Base-by-base conservation (phyloP, 2,888 invertebrate genomes). In the Diloba caeruleocephala region DNA sequence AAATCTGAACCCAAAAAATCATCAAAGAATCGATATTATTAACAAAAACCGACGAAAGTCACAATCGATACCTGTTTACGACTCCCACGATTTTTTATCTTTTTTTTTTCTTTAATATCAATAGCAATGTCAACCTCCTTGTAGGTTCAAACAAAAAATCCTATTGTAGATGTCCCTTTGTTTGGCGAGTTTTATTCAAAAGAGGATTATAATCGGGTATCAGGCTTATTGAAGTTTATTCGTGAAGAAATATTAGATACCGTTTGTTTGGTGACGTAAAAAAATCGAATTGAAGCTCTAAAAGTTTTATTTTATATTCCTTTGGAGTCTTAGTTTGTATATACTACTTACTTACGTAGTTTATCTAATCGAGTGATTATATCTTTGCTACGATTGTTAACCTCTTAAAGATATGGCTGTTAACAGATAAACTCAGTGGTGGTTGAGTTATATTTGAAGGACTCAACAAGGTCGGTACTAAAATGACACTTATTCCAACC, bases 121-220 rank as follows among this genome's bases (percentile, higher is more conserved):
- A 80, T 81, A 50, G 71, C 76, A 61, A 66, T 81, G 83, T 77
- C 83, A 79, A 76, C 74, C 77, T 76, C 46, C 52, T 56, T 61
- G 58, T 54, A 59, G 52, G 53, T 71, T 50, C 54, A 56, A 65
- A 68, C 57, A 58, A 63, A 71, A 74, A 80, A 74, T 13, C 58
- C 75, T 74, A 59, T 78, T 72, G 65, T 72, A 38, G 59, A 53
- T 67, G 37, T 51, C 73, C 77, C 78, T 84, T 84, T 85, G 80
- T 87, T 71, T 76, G 71, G 49, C 38, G 54, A 70, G 78, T 79
- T 81, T 79, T 79, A 65, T 74, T 71, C 78, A 64, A 80, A 86
- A 86, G 88, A 85, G 88, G 87, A 87, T 90, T 88, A 86, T 71
- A 73, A 75, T 76, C 72, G 76, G 76, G 76, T 62, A 67, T 76